phyloP scores from a whole-genome alignment of 2,797 vertebrate species.

The Vultur gryphus region DNA sequence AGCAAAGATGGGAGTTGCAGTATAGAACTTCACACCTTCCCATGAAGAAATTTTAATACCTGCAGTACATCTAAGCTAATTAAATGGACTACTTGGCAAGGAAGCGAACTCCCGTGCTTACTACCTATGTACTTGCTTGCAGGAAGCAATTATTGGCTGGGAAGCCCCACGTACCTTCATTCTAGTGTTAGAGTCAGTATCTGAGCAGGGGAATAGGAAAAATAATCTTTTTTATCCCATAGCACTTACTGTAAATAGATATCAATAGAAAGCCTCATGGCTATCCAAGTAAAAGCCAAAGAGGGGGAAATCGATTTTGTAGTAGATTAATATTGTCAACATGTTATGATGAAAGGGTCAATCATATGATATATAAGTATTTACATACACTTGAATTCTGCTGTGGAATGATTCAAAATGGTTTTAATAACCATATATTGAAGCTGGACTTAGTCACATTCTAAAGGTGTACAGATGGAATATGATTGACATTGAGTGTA shows the following conservation, averaged over 20 bases:
- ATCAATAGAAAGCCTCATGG: background rate
- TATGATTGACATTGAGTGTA: background rate
- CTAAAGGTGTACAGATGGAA: background rate
- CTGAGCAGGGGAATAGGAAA: background rate
- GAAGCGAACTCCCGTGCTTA: background rate
- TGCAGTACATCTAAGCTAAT: background rate
- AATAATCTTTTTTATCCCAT: background rate
- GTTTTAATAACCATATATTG: background rate
- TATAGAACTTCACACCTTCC: background rate
- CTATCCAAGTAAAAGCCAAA: background rate
- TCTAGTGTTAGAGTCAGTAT: background rate
- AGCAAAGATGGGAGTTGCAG: background rate
- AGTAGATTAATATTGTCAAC: background rate
- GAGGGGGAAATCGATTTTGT: background rate
- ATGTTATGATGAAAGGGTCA: background rate
- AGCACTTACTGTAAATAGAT: background rate
- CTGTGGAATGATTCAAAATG: background rate
- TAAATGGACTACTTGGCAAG: background rate
- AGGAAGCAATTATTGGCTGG: background rate
- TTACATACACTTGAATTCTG: background rate
- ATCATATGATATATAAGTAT: background rate
- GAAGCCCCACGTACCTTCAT: background rate
- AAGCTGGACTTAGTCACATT: background rate
- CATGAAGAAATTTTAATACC: background rate
- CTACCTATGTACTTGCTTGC: background rate